A percentile compares a stretch with the other conserved stretches of the same genome.
These are phyloP conservation scores for Limnothrissa miodon DNA, from an alignment of 2,113 vertebrate genomes.

Conservation along the genomic window DNA sequence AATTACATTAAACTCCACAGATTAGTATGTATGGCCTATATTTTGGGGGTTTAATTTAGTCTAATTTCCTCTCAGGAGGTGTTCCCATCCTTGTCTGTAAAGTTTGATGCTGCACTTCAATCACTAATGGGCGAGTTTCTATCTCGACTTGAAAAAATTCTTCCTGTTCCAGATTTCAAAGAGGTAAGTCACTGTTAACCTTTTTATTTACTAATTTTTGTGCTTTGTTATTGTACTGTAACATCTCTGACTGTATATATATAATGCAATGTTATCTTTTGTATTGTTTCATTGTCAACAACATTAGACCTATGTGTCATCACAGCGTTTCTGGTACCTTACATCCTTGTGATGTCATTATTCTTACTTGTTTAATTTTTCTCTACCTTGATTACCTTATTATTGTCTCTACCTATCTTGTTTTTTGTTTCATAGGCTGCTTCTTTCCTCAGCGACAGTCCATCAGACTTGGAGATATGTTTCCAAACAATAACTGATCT, in stretches of 20 bases:
- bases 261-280: too few species aligned
- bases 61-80: slow-evolving; percentile 36
- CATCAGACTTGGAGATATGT: background rate
- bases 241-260: too few species aligned
- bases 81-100: slow-evolving; percentile 43
- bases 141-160: slow-evolving; percentile 43
- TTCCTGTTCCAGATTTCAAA: slow-evolving; percentile 49
- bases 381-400: too few species aligned
- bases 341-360: too few species aligned
- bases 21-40: background rate
- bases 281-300: too few species aligned
- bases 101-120: slow-evolving; percentile 45
- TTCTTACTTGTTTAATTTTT: too few species aligned
- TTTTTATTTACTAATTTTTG: background rate
- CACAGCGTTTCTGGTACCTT: too few species aligned
- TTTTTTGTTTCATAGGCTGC: background rate
- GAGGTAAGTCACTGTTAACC: slow-evolving; percentile 27
- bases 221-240: background rate
- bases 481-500: background rate
- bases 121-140: slow-evolving; percentile 51
- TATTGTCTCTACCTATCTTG: background rate
- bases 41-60: background rate
- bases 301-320: too few species aligned
- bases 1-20: background rate
- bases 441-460: background rate